Evolutionary conservation across 2,888 invertebrate species (phyloP), one percentile per base, ranked within the genome.

Genomic region (Crioceris asparagi): DNA sequence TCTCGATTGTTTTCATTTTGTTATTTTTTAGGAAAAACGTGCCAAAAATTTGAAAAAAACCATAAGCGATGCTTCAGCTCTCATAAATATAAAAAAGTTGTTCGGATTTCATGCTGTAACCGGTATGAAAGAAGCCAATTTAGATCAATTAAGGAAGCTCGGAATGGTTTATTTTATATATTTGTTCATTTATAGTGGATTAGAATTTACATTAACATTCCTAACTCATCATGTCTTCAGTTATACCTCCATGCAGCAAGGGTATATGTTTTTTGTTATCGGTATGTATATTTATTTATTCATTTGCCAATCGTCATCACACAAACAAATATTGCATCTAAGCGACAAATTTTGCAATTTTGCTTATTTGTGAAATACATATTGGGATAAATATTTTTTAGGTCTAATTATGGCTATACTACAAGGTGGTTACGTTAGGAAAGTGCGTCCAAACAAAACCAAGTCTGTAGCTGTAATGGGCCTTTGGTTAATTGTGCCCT

Each of bases 191-290:
- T 96, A 93, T 64, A 94, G 96, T 36, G 97, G 96, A 2, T 69
- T 98, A 39, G 97, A 98, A 66, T 98, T 96, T 61, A 97, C 97
- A 0, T 70, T 98, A 21, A 93, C 96, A 36, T 98, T 98, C 69
- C 71, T 97, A 32, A 93, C 93, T 36, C 94, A 94, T 68, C 82
- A 90, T 54, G 75, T 83, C 25, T 94, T 96, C 62, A 74, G 80
- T 35, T 96, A 87, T 61, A 82, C 80, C 37, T 88, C 93, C 30
- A 87, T 93, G 83, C 86, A 94, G 64, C 97, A 98, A 67, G 97
- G 97, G 4, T 88, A 85, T 74, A 93, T 98, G 90, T 98, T 96
- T 63, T 75, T 94, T 53, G 83, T 83, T 37, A 87, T 93, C 55
- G 97, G 96, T 65, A 61, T 65, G 60, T 40, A 35, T 19, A 29